Percentiles rank a stretch among this genome's conserved stretches.
phyloP scores from a whole-genome alignment of 1,140 invertebrate genomes.

The Tribolium castaneum region DNA sequence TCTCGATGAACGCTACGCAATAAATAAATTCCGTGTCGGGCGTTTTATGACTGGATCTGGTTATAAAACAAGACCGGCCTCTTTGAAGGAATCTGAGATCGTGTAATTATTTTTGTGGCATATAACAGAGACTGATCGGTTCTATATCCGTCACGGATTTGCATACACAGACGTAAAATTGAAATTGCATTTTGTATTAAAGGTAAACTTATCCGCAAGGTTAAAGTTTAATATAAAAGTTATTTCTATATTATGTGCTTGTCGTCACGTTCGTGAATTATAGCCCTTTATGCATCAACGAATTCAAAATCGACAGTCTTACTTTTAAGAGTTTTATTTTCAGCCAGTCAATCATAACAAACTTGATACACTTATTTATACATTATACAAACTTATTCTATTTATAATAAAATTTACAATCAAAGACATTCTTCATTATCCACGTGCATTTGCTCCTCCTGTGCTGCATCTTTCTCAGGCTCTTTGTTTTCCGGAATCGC shows the following conservation, averaged over 20 bases:
- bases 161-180: conserved; percentile 35
- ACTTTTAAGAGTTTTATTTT: neutral
- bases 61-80: conserved; percentile 28
- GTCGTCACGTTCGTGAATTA: conserved; percentile 31
- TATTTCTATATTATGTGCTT: conserved; percentile 29
- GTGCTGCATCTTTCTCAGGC: neutral
- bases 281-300: neutral
- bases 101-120: conserved; percentile 35
- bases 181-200: conserved; percentile 36
- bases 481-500: neutral
- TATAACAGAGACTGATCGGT: conserved; percentile 33
- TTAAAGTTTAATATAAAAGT: conserved; percentile 34
- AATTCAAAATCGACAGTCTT: neutral
- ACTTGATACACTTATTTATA: conserved; percentile 37
- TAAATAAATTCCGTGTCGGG: conserved; percentile 32
- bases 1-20: conserved; percentile 31
- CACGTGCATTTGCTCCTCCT: neutral
- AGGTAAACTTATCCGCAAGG: conserved; percentile 34
- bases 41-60: conserved; percentile 31
- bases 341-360: conserved; percentile 22
- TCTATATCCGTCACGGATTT: conserved; percentile 33
- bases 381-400: conserved; percentile 31
- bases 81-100: conserved; percentile 35
- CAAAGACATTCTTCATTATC: conserved; percentile 33
- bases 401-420: conserved; percentile 36